Conservation (phyloP, 1,140 invertebrate genomes). For the Zaprionus capensis region DNA sequence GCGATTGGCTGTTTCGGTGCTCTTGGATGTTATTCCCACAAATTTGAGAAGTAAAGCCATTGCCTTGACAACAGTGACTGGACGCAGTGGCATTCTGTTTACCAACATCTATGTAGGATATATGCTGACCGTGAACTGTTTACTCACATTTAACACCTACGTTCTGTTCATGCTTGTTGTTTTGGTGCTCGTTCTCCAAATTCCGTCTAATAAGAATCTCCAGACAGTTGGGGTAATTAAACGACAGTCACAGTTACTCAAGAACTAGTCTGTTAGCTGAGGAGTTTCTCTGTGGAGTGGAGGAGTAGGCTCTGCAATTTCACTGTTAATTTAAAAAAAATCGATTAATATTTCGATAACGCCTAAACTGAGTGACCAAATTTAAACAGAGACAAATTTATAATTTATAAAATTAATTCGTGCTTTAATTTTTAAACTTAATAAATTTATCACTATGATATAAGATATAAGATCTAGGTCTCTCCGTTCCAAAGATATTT, state of each 20-base stretch:
- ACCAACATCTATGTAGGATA: constrained; percentile 43
- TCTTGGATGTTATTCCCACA: background rate
- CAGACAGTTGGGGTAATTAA: background rate
- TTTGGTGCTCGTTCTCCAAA: background rate
- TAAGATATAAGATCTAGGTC: background rate
- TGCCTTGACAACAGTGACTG: constrained; percentile 14
- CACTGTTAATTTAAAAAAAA: too few species aligned
- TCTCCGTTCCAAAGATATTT: background rate
- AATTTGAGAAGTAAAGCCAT: constrained; percentile 40
- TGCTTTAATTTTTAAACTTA: too few species aligned
- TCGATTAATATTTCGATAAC: too few species aligned
- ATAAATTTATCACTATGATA: too few species aligned
- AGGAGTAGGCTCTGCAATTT: too few species aligned
- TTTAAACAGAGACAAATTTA: background rate
- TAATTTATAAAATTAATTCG: too few species aligned
- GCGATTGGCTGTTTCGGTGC: background rate
- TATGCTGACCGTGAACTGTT: constrained; percentile 25
- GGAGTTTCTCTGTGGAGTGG: too few species aligned
- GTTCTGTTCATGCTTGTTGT: background rate
- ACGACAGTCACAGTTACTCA: too few species aligned
- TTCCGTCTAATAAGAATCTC: background rate
- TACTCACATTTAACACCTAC: constrained; percentile 39
- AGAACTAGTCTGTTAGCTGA: too few species aligned
- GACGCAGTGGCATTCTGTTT: constrained; percentile 9
- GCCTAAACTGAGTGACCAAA: too few species aligned